Evolutionary conservation across 2,113 vertebrate genomes (phyloP), one percentile per base, ranked within the genome.

Genomic region (Xenopus tropicalis): DNA sequence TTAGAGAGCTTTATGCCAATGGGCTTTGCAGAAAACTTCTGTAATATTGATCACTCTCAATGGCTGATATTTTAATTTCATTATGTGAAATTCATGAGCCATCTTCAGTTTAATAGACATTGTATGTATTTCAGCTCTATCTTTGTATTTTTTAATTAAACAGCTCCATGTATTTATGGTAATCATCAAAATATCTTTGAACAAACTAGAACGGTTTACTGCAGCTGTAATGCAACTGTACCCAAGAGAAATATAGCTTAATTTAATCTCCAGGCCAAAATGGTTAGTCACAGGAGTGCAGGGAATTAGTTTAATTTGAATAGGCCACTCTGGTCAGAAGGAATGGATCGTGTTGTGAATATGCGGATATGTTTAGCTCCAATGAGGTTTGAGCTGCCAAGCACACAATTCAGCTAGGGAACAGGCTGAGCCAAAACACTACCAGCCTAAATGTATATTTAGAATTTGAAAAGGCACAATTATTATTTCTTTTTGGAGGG

Each of bases 271-370:
- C 66, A 76, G 73, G 73, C 73, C 73, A 76, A 58, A 76, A 76
- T 76, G 73, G 73, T 76, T 76, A 76, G 73, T 76, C 73, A 76
- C 73, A 69, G 73, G 73, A 76, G 73, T 76, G 73, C 66, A 24
- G 73, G 73, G 73, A 76, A 76, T 76, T 76, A 63, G 73, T 76
- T 76, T 76, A 76, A 76, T 76, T 76, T 76, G 66, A 76, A 76
- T 76, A 69, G 66, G 73, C 73, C 58, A 48, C 58, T 76, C 58
- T 76, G 73, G 73, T 76, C 73, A 76, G 73, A 76, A 76, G 73
- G 66, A 76, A 69, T 56, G 66, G 69, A 76, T 76, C 58, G 58
- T 76, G 73, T 69, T 56, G 42, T 63, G 73, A 76, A 76, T 76
- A 76, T 76, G 73, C 66, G 69, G 66, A 76, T 76, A 76, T 69